Conservation (phyloP, 2,797 vertebrate genomes). For the Coccyzus lansbergi region DNA sequence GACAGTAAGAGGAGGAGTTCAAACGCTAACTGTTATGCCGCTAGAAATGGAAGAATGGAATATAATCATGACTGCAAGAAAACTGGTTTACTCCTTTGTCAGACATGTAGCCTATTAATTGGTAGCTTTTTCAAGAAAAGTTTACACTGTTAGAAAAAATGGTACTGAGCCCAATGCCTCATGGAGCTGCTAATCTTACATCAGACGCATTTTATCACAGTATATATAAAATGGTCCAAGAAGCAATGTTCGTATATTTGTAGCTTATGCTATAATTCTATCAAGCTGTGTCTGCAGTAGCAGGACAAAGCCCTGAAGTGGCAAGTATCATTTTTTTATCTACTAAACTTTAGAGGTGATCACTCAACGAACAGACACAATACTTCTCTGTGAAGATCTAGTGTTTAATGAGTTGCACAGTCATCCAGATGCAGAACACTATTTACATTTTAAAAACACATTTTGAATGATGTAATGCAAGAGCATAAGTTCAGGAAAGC, state of each 20-base stretch:
- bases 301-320: not conserved
- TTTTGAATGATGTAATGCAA: not conserved
- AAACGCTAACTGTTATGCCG: not conserved
- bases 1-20: not conserved
- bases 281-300: not conserved
- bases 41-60: not conserved
- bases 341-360: not conserved
- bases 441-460: not conserved
- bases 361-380: not conserved
- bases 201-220: not conserved
- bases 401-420: not conserved
- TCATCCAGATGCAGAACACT: not conserved
- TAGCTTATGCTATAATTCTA: not conserved
- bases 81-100: not conserved
- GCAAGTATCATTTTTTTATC: not conserved
- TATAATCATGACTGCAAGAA: not conserved
- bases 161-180: not conserved
- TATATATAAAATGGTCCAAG: not conserved
- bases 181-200: not conserved
- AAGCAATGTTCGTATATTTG: not conserved
- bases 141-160: not conserved
- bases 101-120: not conserved
- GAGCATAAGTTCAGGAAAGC: not conserved
- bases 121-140: not conserved
- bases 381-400: not conserved